These are phyloP conservation scores for Lepus europaeus DNA, from an alignment of 2,113 vertebrate species.

Conservation along the genomic window DNA sequence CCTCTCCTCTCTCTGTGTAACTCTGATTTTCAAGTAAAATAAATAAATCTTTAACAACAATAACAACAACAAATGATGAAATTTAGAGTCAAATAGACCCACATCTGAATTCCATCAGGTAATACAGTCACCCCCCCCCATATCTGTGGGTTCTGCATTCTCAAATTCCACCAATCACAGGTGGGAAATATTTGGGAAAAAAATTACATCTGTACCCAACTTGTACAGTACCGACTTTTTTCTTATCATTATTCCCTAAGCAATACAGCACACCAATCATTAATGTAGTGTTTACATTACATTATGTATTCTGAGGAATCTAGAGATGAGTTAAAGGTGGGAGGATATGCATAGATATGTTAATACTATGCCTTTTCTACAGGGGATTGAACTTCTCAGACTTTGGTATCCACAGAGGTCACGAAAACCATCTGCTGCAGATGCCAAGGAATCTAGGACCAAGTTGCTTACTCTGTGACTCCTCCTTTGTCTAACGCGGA, in stretches of 20 bases:
- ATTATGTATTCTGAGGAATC: background rate
- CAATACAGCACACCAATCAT: background rate
- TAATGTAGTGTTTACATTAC: background rate
- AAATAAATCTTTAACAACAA: too few relatives aligned
- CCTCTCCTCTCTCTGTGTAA: too few relatives aligned
- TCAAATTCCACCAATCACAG: background rate
- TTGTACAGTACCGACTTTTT: background rate
- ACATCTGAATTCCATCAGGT: background rate
- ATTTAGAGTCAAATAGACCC: background rate
- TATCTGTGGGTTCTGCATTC: background rate
- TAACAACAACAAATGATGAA: too few relatives aligned
- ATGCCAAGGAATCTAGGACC: background rate
- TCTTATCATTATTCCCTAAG: background rate
- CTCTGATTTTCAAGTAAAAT: too few relatives aligned
- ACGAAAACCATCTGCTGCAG: background rate
- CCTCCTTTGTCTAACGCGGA: too few relatives aligned
- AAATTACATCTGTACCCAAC: background rate
- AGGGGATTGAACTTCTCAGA: too few relatives aligned
- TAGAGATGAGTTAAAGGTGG: background rate
- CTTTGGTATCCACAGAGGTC: background rate
- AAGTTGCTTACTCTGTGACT: background rate
- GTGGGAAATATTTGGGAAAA: background rate
- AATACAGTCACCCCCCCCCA: background rate
- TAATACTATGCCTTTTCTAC: background rate
- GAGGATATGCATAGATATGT: background rate